Evolutionary conservation across 2,797 vertebrate genomes (phyloP), one percentile per base, ranked within the genome.

Genomic region (Sarcoramphus papa): DNA sequence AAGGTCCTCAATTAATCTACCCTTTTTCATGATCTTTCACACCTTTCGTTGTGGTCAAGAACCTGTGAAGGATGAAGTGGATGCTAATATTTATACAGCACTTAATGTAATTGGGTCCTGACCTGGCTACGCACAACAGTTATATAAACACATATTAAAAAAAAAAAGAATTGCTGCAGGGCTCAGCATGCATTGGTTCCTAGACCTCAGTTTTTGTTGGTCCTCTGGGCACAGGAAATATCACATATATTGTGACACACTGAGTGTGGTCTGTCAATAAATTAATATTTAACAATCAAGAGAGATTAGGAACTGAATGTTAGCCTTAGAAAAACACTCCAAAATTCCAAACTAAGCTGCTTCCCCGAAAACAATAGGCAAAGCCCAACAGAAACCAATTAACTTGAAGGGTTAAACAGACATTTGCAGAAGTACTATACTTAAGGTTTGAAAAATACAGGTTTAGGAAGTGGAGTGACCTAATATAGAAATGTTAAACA

Each of bases 211-310:
- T 41, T 82, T 83, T 85, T 83, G 16, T 43, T 94, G 33, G 45
- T 76, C 33, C 27, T 95, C 68, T 92, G 56, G 63, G 60, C 59
- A 91, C 77, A 95, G 96, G 92, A 97, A 96, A 87, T 95, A 93
- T 87, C 68, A 70, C 67, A 48, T 85, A 48, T 81, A 78, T 68
- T 86, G 91, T 87, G 59, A 85, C 67, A 89, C 43, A 20, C 6
- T 47, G 37, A 94, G 74, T 92, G 86, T 93, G 90, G 74, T 92
- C 85, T 93, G 81, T 89, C 95, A 92, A 82, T 91, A 95, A 96
- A 97, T 92, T 95, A 95, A 96, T 95, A 92, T 96, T 97, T 97
- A 96, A 95, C 93, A 85, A 93, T 92, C 56, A 74, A 77, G 57
- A 85, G 85, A 93, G 92, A 91, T 96, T 83, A 95, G 75, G 67